Evolutionary conservation across 2,113 vertebrate species (phyloP), one percentile per base, ranked within the genome.

Genomic region (Hirundichthys speculiger): DNA sequence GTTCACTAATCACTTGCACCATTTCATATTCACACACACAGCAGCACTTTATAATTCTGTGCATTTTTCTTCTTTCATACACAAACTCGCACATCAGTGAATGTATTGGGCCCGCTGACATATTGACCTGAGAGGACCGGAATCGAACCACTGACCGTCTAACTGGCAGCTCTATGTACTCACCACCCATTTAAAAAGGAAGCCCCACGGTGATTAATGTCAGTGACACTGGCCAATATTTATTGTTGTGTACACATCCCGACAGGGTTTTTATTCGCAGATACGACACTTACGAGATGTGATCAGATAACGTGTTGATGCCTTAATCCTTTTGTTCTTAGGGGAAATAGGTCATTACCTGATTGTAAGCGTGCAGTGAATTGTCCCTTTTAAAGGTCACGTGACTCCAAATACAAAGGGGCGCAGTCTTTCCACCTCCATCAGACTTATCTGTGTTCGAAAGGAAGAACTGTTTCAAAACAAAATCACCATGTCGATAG

Each of bases 391-490:
- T 48, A 42, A 52, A 80, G 80, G 79, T 85, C 85, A 91, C 43
- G 75, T 87, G 89, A 86, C 79, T 82, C 64, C 50, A 60, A 65
- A 88, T 57, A 91, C 84, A 91, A 92, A 90, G 84, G 70, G 77
- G 76, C 27, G 53, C 78, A 76, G 87, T 91, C 84, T 59, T 43
- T 52, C 24, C 55, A 46, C 11, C 50, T 88, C 85, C 67, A 79
- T 67, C 66, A 30, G 72, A 86, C 77, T 89, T 90, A 90, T 90
- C 86, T 89, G 25, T 71, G 73, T 34, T 83, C 67, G 63, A 82
- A 76, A 77, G 67, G 57, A 82, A 45, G 73, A 85, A 77, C 75
- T 70, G 77, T 84, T 90, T 75, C 66, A 65, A 81, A 88, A 81
- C 53, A 87, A 86, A 89, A 84, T 70, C 68, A 60, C 55, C 50